These are phyloP conservation scores for Cydia strobilella DNA, from an alignment of 1,140 invertebrate species.

Conservation along the genomic window DNA sequence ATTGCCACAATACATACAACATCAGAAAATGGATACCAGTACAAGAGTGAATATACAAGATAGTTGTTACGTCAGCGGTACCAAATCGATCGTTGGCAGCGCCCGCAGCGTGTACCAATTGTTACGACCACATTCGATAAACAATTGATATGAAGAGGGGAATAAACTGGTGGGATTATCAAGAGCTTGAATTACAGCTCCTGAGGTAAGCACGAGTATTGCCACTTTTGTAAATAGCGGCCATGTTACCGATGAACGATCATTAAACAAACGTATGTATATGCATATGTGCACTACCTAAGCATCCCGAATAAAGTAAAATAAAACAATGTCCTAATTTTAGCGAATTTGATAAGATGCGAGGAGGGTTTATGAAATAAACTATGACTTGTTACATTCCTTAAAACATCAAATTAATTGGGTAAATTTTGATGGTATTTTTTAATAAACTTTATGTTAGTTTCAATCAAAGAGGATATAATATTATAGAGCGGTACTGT, in stretches of 20 bases:
- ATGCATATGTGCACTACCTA: no score
- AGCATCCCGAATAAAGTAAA: no score
- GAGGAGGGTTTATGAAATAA: not conserved
- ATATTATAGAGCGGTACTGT: no score
- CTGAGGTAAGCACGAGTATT: not conserved
- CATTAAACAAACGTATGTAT: no score
- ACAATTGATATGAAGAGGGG: slow-evolving; percentile 22
- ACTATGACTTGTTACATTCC: not conserved
- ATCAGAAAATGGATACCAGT: not conserved
- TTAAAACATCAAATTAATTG: not conserved
- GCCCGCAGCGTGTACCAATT: slow-evolving; percentile 5
- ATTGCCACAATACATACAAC: not conserved
- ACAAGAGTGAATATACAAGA: not conserved
- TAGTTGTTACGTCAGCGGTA: slow-evolving; percentile 23
- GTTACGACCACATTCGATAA: slow-evolving; percentile 17
- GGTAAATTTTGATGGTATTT: not conserved
- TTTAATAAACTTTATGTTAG: not conserved
- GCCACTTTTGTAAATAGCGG: no score
- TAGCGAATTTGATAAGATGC: not conserved
- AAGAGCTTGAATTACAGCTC: not conserved
- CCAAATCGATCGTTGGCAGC: slow-evolving; percentile 28
- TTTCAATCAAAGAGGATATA: no score
- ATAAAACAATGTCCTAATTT: no score
- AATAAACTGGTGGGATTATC: slow-evolving; percentile 20
- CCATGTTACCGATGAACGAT: no score